Evolutionary conservation across 2,888 invertebrate genomes (phyloP).

Genomic region (Dasypogon diadema): DNA sequence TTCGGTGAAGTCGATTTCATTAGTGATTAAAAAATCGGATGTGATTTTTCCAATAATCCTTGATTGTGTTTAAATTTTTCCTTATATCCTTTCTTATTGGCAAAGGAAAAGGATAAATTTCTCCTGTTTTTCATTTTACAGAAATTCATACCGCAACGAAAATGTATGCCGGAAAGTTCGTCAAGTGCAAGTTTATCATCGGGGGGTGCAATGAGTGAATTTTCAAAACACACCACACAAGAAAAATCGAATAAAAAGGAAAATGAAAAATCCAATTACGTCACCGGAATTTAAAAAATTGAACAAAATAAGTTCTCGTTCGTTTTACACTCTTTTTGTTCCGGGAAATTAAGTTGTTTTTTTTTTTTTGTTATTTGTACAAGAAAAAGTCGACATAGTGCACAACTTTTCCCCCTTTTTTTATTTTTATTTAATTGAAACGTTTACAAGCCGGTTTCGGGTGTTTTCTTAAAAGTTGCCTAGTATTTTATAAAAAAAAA

Average conservation of each 20-base stretch:
- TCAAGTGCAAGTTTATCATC: neutral
- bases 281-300: neutral
- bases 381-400: neutral
- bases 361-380: no score
- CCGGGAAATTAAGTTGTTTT: slow-evolving; percentile 1
- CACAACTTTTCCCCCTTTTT: no score
- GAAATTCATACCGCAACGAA: neutral
- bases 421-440: slow-evolving; percentile 5
- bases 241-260: neutral
- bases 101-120: no score
- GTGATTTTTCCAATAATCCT: neutral
- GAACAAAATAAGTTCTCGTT: slow-evolving; percentile 15
- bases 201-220: neutral
- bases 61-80: neutral
- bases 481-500: neutral
- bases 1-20: no score
- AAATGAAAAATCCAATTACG: slow-evolving; percentile 1
- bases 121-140: neutral
- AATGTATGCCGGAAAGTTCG: neutral
- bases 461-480: no score
- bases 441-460: slow-evolving; percentile 1
- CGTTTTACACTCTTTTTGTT: slow-evolving; percentile 7
- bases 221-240: neutral
- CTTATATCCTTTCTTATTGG: no score
- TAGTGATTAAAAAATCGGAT: no score